These are phyloP conservation scores for Notocelia uddmanniana DNA, from an alignment of 2,888 invertebrate species.

Conservation along the genomic window DNA sequence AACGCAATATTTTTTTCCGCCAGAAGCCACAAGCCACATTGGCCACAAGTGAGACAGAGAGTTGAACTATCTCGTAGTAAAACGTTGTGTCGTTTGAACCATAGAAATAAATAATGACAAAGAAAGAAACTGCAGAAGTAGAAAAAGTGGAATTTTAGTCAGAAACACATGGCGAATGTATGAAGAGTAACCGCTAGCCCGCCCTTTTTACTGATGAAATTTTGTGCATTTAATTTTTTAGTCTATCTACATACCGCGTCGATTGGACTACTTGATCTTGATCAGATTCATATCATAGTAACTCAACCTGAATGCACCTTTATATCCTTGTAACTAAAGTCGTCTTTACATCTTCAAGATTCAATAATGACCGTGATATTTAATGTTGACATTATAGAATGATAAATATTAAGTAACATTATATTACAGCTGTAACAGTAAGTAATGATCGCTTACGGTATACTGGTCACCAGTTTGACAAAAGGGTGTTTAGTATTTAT, in stretches of 20 bases:
- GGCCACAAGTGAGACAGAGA: no score
- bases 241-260: background rate
- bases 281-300: background rate
- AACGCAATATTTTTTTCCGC: no score
- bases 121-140: no score
- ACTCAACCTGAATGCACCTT: background rate
- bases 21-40: no score
- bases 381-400: conserved; percentile 45
- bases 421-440: conserved; percentile 52
- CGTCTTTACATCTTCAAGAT: background rate
- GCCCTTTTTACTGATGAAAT: no score
- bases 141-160: no score
- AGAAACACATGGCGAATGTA: no score
- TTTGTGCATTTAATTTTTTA: no score
- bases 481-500: conserved; percentile 21
- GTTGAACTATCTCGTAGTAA: no score
- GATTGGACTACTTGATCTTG: background rate
- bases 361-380: background rate
- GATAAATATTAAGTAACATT: conserved; percentile 54
- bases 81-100: no score
- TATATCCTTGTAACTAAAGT: background rate
- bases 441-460: conserved; percentile 55
- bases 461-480: conserved; percentile 48
- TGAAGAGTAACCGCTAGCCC: no score
- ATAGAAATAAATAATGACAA: no score